Conservation (phyloP, 2,888 invertebrate species). For the Phengaris arion region DNA sequence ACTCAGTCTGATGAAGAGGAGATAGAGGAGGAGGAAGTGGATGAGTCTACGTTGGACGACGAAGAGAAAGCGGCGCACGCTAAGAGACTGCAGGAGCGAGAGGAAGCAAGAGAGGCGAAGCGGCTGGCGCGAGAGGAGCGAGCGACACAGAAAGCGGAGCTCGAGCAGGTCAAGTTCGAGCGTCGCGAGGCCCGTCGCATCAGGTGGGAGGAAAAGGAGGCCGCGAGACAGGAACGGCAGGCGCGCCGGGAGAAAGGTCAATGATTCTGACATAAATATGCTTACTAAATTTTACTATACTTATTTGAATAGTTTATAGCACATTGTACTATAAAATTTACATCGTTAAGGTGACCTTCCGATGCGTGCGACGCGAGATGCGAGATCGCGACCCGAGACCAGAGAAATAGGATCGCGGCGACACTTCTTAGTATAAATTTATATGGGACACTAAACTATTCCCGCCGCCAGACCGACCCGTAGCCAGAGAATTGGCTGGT, state of each 20-base stretch:
- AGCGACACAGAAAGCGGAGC: conserved; percentile 52
- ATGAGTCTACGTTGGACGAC: conserved; percentile 64
- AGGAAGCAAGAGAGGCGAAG: conserved; percentile 51
- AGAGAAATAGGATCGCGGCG: too few relatives aligned
- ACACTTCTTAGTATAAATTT: too few relatives aligned
- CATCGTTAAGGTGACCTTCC: too few relatives aligned
- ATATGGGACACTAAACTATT: too few relatives aligned
- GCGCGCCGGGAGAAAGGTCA: conserved; percentile 58
- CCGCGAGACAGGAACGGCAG: conserved; percentile 56
- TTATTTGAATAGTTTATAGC: too few relatives aligned
- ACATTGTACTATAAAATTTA: too few relatives aligned
- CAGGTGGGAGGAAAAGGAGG: conserved; percentile 59
- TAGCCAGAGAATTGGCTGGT: too few relatives aligned
- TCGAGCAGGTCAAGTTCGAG: conserved; percentile 54
- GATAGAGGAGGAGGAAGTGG: conserved; percentile 64
- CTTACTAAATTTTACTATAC: too few relatives aligned
- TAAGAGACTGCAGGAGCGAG: conserved; percentile 50
- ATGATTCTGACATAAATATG: background rate
- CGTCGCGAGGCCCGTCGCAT: conserved; percentile 57
- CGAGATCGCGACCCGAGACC: too few relatives aligned
- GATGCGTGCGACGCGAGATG: too few relatives aligned
- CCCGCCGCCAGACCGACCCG: too few relatives aligned
- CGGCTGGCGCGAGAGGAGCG: conserved; percentile 54
- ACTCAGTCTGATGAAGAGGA: conserved; percentile 55
- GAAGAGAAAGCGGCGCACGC: conserved; percentile 62